Evolutionary conservation across 2,113 vertebrate genomes (phyloP).

Genomic region (Periophthalmus modestus): DNA sequence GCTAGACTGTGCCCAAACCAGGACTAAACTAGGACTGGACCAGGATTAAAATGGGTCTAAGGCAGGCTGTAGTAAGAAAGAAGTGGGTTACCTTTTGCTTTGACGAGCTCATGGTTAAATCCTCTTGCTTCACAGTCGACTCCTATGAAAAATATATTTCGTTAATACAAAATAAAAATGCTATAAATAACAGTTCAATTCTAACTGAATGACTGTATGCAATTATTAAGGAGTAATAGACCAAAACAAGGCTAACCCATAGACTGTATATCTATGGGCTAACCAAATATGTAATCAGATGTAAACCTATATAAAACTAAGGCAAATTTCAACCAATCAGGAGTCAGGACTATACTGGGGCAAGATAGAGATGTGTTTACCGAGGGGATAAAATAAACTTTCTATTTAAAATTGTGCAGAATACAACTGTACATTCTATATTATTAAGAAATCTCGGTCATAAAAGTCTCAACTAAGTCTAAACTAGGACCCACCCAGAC

Average conservation of each 20-base stretch:
- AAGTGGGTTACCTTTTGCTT: constrained; percentile 4
- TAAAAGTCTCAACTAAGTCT: not conserved
- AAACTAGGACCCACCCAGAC: not conserved
- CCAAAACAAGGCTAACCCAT: too few relatives aligned
- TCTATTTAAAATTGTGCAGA: not conserved
- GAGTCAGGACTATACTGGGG: too few relatives aligned
- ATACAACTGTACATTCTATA: not conserved
- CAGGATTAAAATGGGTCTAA: not conserved
- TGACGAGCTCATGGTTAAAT: not conserved
- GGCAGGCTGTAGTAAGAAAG: not conserved
- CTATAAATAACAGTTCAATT: not conserved
- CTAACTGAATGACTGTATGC: too few relatives aligned
- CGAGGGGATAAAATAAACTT: too few relatives aligned
- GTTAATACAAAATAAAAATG: not conserved
- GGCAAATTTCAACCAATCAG: too few relatives aligned
- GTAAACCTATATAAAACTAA: too few relatives aligned
- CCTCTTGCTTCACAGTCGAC: not conserved
- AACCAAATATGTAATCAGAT: too few relatives aligned
- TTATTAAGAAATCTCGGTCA: not conserved
- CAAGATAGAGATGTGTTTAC: too few relatives aligned
- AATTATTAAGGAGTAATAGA: too few relatives aligned
- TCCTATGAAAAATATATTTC: not conserved
- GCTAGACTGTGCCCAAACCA: not conserved
- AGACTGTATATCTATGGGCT: too few relatives aligned
- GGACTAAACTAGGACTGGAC: not conserved